phyloP scores from a whole-genome alignment of 2,888 invertebrate species.

The Dyspetes luteomarginatus region DNA sequence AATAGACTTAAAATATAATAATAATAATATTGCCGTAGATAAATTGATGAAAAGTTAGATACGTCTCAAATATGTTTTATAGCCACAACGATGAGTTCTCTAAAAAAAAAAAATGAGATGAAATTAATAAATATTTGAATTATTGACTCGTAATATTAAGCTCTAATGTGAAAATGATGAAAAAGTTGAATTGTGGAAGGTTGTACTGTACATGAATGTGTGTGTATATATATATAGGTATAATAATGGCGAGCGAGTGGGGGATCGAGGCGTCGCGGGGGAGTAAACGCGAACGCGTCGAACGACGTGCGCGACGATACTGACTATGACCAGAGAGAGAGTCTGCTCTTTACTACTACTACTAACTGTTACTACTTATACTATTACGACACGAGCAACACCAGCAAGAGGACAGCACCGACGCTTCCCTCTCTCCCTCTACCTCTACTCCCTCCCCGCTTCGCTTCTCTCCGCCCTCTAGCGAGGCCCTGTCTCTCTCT shows the following conservation, averaged over 20 bases:
- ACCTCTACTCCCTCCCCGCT: constrained; percentile 17
- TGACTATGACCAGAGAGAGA: constrained; percentile 1
- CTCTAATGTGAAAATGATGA: too few species aligned
- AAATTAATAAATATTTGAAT: not conserved
- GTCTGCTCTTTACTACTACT: not conserved
- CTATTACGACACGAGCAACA: not conserved
- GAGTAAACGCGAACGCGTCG: constrained; percentile 39
- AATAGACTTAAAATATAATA: too few species aligned
- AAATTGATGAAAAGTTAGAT: too few species aligned
- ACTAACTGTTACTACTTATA: not conserved
- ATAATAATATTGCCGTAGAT: too few species aligned
- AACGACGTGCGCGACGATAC: constrained; percentile 43
- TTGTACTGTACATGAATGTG: not conserved
- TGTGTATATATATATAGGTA: not conserved
- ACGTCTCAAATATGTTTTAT: too few species aligned
- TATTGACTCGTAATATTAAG: not conserved
- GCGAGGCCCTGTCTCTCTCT: constrained; percentile 1
- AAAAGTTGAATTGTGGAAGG: not conserved
- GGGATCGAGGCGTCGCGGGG: constrained; percentile 25
- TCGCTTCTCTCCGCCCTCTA: not conserved
- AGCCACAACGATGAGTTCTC: not conserved
- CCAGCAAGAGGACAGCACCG: constrained; percentile 46
- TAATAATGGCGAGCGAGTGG: not conserved
- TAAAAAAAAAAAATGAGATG: not conserved
- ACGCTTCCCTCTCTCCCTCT: constrained; percentile 59